Percentiles rank a stretch among this genome's conserved stretches.
These are phyloP conservation scores for Tortrix viridana DNA, from an alignment of 2,888 invertebrate species.

Conservation along the genomic window DNA sequence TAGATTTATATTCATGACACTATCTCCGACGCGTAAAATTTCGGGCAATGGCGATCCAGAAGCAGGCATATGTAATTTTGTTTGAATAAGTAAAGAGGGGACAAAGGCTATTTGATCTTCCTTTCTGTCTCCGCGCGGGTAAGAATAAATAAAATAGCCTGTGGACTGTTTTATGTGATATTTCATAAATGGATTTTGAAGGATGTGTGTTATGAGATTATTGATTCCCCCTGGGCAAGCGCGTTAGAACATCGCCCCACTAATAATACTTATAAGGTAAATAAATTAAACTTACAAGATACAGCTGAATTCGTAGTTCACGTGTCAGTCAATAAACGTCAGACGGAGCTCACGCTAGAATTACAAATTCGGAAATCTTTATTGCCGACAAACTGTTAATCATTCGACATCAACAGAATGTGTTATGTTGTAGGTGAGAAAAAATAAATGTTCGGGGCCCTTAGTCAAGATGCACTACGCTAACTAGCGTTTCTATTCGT, in stretches of 20 bases:
- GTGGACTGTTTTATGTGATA: conserved; percentile 74
- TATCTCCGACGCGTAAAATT: conserved; percentile 82
- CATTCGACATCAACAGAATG: conserved; percentile 55
- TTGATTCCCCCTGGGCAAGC: conserved; percentile 55
- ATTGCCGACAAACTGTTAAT: conserved; percentile 49
- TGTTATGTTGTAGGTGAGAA: conserved; percentile 52
- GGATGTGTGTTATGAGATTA: conserved; percentile 70
- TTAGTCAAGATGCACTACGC: too few relatives aligned
- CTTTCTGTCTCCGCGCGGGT: conserved; percentile 61
- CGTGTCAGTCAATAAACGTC: conserved; percentile 7
- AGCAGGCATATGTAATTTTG: conserved; percentile 84
- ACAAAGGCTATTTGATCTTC: conserved; percentile 83
- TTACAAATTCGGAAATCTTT: conserved; percentile 25
- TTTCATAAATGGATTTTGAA: conserved; percentile 78
- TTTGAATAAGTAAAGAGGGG: conserved; percentile 84
- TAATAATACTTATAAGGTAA: neutral
- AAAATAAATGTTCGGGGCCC: conserved; percentile 41
- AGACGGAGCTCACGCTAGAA: conserved; percentile 16
- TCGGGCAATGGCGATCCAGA: conserved; percentile 82
- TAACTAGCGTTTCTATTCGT: too few relatives aligned
- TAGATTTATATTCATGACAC: conserved; percentile 84
- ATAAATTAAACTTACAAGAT: too few relatives aligned
- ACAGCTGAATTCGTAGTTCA: conserved; percentile 15
- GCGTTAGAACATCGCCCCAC: neutral
- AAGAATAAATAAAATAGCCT: conserved; percentile 75